phyloP scores from a whole-genome alignment of 2,797 vertebrate genomes.

The Gorsachius magnificus region DNA sequence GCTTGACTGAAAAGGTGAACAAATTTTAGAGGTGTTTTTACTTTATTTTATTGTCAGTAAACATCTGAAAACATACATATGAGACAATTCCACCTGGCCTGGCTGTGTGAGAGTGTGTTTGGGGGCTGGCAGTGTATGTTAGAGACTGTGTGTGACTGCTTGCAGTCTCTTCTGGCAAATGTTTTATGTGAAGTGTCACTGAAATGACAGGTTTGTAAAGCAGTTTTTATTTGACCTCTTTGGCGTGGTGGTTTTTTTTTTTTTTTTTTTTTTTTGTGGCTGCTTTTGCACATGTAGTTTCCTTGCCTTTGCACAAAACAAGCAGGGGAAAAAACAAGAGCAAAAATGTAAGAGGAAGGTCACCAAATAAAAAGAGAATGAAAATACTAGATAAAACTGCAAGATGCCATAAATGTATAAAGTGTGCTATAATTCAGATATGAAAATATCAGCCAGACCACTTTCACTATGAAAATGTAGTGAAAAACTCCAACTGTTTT shows the following conservation, averaged over 20 bases:
- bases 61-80: neutral
- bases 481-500: neutral
- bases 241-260: no score
- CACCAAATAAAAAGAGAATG: neutral
- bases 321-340: neutral
- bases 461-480: neutral
- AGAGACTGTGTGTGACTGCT: neutral
- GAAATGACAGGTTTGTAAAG: neutral
- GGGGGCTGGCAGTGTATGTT: neutral
- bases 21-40: neutral
- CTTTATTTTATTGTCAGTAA: neutral
- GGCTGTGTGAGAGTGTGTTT: neutral
- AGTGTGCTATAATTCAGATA: neutral
- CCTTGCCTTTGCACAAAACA: neutral
- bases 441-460: neutral
- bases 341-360: neutral
- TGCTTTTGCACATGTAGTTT: neutral
- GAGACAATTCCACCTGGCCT: neutral
- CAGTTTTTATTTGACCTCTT: neutral
- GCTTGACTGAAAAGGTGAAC: neutral
- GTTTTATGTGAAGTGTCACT: neutral
- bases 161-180: neutral
- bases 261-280: neutral
- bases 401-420: neutral
- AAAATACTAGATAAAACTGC: neutral